phyloP scores from a whole-genome alignment of 2,888 invertebrate species.

The Cerastis rubricosa region DNA sequence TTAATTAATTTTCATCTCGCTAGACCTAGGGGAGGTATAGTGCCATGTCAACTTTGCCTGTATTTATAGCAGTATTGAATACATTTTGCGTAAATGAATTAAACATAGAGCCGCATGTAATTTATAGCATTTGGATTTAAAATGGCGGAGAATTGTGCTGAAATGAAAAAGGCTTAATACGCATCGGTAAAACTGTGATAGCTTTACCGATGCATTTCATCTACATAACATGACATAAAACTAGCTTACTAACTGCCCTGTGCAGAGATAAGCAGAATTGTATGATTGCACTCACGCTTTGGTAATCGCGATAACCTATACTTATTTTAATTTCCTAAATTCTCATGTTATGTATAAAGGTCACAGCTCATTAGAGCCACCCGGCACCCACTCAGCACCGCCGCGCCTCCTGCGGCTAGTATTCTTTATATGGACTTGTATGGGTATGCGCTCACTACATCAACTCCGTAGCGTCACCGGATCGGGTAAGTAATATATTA shows the following conservation, averaged over 20 bases:
- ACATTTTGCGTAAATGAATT: conserved; percentile 43
- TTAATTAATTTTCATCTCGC: conserved; percentile 80
- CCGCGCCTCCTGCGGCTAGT: too few species aligned
- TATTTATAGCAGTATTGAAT: conserved; percentile 29
- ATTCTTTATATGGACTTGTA: too few species aligned
- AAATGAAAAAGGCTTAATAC: neutral
- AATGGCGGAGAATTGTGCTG: neutral
- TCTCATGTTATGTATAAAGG: too few species aligned
- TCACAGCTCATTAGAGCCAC: too few species aligned
- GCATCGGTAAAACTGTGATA: neutral
- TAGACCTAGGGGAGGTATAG: conserved; percentile 52
- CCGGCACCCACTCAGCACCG: too few species aligned
- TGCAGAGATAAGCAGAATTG: neutral
- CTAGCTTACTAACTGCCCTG: too few species aligned
- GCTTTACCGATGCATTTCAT: neutral
- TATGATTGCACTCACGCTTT: neutral
- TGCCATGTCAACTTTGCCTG: conserved; percentile 47
- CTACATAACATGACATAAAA: neutral
- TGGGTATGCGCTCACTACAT: too few species aligned
- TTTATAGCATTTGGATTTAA: conserved; percentile 18
- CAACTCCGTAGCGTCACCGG: too few species aligned
- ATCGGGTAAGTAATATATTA: too few species aligned
- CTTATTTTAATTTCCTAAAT: neutral
- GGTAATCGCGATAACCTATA: neutral
- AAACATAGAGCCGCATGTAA: conserved; percentile 10